Evolutionary conservation across 2,113 vertebrate species (phyloP), one percentile per base, ranked within the genome.

Genomic region (Triplophysa rosa): DNA sequence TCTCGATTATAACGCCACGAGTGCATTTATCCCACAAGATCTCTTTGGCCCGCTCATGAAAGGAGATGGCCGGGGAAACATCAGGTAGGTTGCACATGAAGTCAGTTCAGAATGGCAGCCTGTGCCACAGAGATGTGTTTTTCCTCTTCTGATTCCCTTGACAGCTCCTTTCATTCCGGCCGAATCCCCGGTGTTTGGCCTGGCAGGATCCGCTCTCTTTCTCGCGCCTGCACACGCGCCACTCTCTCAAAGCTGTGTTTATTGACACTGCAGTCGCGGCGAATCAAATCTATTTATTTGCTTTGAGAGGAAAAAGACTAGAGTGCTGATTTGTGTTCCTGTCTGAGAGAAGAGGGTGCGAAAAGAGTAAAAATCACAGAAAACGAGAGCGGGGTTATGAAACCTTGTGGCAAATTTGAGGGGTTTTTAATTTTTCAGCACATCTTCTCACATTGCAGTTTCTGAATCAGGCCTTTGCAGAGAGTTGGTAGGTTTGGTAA

Each of bases 161-260:
- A 93, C 92, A 91, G 91, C 86, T 91, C 88, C 89, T 90, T 92
- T 93, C 90, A 92, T 91, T 88, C 89, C 84, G 84, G 81, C 89
- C 82, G 87, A 90, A 88, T 87, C 90, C 87, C 86, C 49, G 73
- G 89, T 88, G 88, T 92, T 91, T 89, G 88, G 88, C 86, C 89
- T 91, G 92, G 90, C 91, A 88, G 83, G 82, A 86, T 85, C 86
- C 83, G 82, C 86, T 83, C 84, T 83, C 85, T 87, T 89, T 89
- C 87, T 82, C 88, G 86, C 79, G 61, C 70, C 67, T 81, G 63
- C 71, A 61, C 64, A 64, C 59, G 75, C 85, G 79, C 81, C 63
- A 21, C 75, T 29, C 68, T 7, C 81, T 67, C 78, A 85, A 84
- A 87, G 84, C 83, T 77, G 75, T 84, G 86, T 88, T 87, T 88